Base-by-base conservation (phyloP, 2,113 vertebrate genomes). In the Oostethus manadensis region DNA sequence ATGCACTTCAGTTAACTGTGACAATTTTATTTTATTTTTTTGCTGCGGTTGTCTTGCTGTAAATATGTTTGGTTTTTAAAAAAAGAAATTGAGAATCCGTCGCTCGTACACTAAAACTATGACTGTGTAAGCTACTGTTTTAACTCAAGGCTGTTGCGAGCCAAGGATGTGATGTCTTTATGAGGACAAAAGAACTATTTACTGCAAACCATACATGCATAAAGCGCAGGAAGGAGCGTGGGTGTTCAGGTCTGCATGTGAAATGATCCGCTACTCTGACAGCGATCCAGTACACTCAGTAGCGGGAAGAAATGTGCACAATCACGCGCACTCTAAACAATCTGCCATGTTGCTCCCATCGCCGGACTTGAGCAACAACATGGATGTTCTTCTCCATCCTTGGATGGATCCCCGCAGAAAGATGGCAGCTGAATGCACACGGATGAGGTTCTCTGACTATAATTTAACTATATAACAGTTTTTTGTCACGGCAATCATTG, bases 41-140 rank as follows among this genome's bases (percentile, higher is more conserved):
- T 66, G 73, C 80, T 84, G 77, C 72, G 70, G 82, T 80, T 81
- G 80, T 88, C 88, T 90, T 87, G 85, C 66, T 92, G 90, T 91
- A 91, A 89, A 92, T 92, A 91, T 42, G 3, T 40, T 13, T 3
- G 10, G 10, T 80, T 87, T 90, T 90, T 91, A 89, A 87, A 90
- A n/a, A n/a, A n/a, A n/a, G n/a, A n/a, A 6, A 33, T 73, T 70
- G 77, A 85, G 76, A 80, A 70, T 87, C 77, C 81, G 69, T 68
- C 70, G 22, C 77, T 79, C 81, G 58, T 85, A 88, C 80, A 86
- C 82, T 90, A 89, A 90, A 88, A 83, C 74, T 84, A 78, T 84
- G 84, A 86, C 81, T 73, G 88, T 89, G 89, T 91, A 89, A 90
- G 90, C 89, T 92, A 91, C 91, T 89, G 89, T 92, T 90, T 88